These are phyloP conservation scores for Phthorimaea operculella DNA, from an alignment of 1,140 invertebrate genomes.

Conservation along the genomic window DNA sequence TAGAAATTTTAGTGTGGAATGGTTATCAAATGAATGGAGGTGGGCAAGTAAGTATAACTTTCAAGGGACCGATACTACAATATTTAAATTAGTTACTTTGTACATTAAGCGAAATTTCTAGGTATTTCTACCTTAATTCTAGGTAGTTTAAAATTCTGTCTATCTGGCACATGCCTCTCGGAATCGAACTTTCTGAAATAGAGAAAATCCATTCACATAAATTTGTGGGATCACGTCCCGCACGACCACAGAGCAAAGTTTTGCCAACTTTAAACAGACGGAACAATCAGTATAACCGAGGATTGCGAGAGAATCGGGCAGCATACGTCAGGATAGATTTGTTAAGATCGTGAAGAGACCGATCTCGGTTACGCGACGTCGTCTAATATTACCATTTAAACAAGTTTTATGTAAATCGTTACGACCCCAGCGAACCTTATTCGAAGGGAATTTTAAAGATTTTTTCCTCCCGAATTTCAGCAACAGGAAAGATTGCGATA, in stretches of 20 bases:
- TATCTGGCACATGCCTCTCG: too few relatives aligned
- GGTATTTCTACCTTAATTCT: too few relatives aligned
- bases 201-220: slow-evolving; percentile 31
- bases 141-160: too few relatives aligned
- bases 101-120: too few relatives aligned
- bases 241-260: slow-evolving; percentile 24
- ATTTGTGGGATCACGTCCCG: slow-evolving; percentile 19
- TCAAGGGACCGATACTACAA: too few relatives aligned
- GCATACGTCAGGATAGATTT: slow-evolving; percentile 41
- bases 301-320: slow-evolving; percentile 9
- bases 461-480: slow-evolving; percentile 52
- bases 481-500: slow-evolving; percentile 55
- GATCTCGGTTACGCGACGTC: slow-evolving; percentile 36
- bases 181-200: slow-evolving; percentile 16
- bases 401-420: slow-evolving; percentile 66
- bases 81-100: too few relatives aligned
- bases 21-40: too few relatives aligned
- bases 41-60: too few relatives aligned
- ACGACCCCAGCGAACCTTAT: slow-evolving; percentile 48
- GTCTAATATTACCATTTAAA: slow-evolving; percentile 68
- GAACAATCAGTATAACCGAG: slow-evolving; percentile 18
- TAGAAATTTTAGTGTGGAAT: too few relatives aligned
- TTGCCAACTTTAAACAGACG: not conserved
- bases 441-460: slow-evolving; percentile 49
- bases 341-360: slow-evolving; percentile 31